Base-by-base conservation (phyloP, 2,888 invertebrate species). In the Diploptera punctata region DNA sequence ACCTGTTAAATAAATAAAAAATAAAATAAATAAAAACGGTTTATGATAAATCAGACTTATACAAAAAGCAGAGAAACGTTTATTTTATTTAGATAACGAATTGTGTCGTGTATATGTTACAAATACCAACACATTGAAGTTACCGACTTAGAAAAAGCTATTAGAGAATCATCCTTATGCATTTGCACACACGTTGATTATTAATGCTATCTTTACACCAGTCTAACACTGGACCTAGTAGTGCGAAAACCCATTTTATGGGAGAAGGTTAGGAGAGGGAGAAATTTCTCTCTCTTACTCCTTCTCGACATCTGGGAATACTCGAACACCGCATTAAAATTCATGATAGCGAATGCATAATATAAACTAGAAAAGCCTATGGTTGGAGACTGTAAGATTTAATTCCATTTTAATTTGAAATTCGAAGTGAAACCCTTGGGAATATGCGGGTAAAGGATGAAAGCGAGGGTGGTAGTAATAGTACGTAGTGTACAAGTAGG, bases 281-380 rank as follows among this genome's bases (percentile, higher is more conserved):
- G 10, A 18, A 60, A 18, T 10, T 29, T 26, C 26, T n/a, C 19
- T n/a, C 67, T 18, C 26, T 65, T 18, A 10, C 38, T 52, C 52
- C 52, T 21, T 31, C 21, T 43, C 31, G 21, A 44, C 57, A 54
- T 57, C 16, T 21, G 73, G 71, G 71, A 71, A 68, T 71, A 74
- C 47, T 31, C 62, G 49, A 74, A 72, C 57, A 69, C 33, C 26
- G 47, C 72, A 74, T 74, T 74, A 74, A 74, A 74, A 74, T 74
- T 74, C 74, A 74, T 74, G 73, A 61, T 70, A 67, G 21, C 68
- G 70, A 69, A 70, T 74, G 74, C 68, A 71, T 71, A 71, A 71
- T 71, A 67, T 67, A 71, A 70, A 57, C 60, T 68, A 61, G 71
- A 24, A 67, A 62, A 73, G 47, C 61, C 73, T 67, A 69, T 61